phyloP scores from a whole-genome alignment of 2,113 vertebrate species.

The Trochalopteron elliotii region DNA sequence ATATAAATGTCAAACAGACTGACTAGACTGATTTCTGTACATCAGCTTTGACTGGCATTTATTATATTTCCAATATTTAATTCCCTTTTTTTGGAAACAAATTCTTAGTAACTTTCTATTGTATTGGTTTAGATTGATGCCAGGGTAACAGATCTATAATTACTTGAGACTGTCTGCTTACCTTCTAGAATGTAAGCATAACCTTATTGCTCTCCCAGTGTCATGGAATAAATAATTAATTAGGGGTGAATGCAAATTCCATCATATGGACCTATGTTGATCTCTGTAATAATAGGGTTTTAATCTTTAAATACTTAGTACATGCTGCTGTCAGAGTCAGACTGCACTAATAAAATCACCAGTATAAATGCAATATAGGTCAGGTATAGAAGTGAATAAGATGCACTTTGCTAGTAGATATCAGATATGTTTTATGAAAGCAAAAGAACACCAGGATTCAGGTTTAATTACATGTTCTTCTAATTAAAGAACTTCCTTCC shows the following conservation, averaged over 20 bases:
- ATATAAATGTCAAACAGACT: background rate
- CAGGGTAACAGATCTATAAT: background rate
- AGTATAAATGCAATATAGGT: background rate
- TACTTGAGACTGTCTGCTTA: background rate
- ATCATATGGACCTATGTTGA: background rate
- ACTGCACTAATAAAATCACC: background rate
- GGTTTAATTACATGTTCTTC: background rate
- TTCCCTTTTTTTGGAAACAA: background rate
- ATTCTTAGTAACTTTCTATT: background rate
- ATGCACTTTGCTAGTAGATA: background rate
- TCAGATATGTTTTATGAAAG: background rate
- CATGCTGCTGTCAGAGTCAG: background rate
- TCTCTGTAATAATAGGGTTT: background rate
- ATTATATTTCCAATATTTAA: background rate
- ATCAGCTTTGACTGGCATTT: background rate
- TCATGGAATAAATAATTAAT: slow-evolving; percentile 16
- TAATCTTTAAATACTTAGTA: background rate
- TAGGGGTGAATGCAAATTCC: background rate
- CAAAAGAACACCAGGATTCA: background rate
- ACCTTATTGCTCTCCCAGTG: background rate
- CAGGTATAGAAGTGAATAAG: background rate
- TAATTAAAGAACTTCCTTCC: background rate
- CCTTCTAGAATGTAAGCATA: background rate
- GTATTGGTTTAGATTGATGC: background rate
- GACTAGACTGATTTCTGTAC: background rate